Evolutionary conservation across 1,140 invertebrate species (phyloP), one percentile per base, ranked within the genome.

Genomic region (Belonocnema kinseyi): DNA sequence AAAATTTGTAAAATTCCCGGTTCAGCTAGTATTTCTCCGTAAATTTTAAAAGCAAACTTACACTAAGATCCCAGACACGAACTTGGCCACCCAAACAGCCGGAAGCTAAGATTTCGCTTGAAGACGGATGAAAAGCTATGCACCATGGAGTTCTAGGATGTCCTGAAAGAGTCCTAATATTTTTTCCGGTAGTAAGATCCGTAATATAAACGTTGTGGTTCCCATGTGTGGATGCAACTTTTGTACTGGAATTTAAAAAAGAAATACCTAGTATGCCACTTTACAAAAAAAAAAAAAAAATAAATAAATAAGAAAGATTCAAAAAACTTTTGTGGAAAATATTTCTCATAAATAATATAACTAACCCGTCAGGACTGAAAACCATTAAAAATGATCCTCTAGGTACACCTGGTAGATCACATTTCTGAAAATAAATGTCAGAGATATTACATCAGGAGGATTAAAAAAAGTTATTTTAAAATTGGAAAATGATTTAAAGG

Each of bases 131-230:
- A 90, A 98, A 98, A 70, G 96, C 96, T 66, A 97, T 94, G 88
- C 96, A 97, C 97, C 97, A 98, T 5, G 97, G 97, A 61, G 96
- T 97, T n/a, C 97, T 92, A 33, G 97, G 96, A 91, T 98, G 97
- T 11, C 97, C 97, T 66, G 93, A 93, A 50, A 98, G 88, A 50
- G 95, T 96, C 82, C 94, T 94, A 19, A 97, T 93, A 88, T 96
- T 95, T 87, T 96, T 95, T 0, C 96, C 96, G 82, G 93, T 97
- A 50, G 93, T 93, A 33, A 97, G 88, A 85, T 98, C 96, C 66
- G 95, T 96, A 14, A 98, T 95, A 88, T 97, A 97, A n/a, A 98
- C 95, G 88, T 96, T 96, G 86, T 98, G 97, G 90, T 98, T 97
- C 40, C 97, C 97, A 92, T 98, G 97, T 1, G 96, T 97, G 7